Conservation (phyloP, 2,797 vertebrate genomes). For the Astyanax mexicanus region DNA sequence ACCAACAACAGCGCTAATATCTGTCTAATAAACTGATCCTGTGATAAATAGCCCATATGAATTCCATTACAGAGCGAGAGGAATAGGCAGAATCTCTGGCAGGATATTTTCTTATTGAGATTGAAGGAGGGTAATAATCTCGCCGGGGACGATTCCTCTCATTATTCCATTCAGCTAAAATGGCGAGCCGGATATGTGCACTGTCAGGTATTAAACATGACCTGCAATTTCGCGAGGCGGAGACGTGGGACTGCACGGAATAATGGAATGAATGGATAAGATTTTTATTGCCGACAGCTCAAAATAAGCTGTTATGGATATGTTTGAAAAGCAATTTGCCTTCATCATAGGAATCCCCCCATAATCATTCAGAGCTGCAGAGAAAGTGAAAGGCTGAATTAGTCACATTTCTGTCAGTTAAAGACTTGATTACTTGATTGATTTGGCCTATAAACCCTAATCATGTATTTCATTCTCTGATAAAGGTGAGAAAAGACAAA, state of each 20-base stretch:
- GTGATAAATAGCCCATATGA: slow-evolving; percentile 46
- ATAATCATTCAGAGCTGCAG: slow-evolving; percentile 38
- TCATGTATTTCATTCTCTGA: slow-evolving; percentile 53
- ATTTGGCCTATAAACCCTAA: slow-evolving; percentile 52
- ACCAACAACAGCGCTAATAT: slow-evolving; percentile 47
- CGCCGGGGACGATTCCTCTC: slow-evolving; percentile 27
- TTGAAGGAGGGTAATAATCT: slow-evolving; percentile 43
- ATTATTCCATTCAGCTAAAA: slow-evolving; percentile 51
- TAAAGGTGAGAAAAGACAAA: slow-evolving; percentile 48
- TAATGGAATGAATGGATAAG: slow-evolving; percentile 36
- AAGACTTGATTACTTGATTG: slow-evolving; percentile 61
- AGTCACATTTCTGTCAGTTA: slow-evolving; percentile 52
- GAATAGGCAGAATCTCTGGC: slow-evolving; percentile 20
- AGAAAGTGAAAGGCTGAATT: slow-evolving; percentile 52
- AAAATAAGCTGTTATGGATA: slow-evolving; percentile 58
- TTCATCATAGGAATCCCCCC: slow-evolving; percentile 49
- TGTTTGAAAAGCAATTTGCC: slow-evolving; percentile 53
- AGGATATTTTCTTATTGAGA: slow-evolving; percentile 36
- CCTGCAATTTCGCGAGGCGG: slow-evolving; percentile 41
- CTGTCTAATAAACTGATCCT: slow-evolving; percentile 44
- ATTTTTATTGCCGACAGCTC: slow-evolving; percentile 42
- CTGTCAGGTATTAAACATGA: slow-evolving; percentile 60
- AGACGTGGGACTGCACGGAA: slow-evolving; percentile 40
- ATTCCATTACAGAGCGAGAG: slow-evolving; percentile 36
- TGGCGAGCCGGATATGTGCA: slow-evolving; percentile 32